phyloP scores from a whole-genome alignment of 2,888 invertebrate genomes.

The Phorcus lineatus region DNA sequence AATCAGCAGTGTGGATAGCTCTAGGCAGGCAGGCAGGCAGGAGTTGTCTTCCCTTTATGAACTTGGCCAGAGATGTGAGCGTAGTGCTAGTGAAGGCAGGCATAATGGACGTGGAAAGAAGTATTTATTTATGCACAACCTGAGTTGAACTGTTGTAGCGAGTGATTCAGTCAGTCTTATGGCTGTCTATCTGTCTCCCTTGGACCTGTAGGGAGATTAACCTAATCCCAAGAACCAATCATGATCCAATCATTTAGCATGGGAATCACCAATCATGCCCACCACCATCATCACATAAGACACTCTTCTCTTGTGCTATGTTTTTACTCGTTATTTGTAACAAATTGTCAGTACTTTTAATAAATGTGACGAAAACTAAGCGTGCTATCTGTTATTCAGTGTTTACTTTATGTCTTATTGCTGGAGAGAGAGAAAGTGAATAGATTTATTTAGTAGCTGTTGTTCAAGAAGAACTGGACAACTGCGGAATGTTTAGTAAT shows the following conservation, averaged over 20 bases:
- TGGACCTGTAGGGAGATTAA: conserved; percentile 10
- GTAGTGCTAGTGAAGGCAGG: conserved; percentile 6
- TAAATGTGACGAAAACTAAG: neutral
- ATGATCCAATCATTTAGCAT: conserved; percentile 13
- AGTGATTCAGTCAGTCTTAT: neutral
- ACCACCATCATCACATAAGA: neutral
- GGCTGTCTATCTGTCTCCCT: conserved; percentile 6
- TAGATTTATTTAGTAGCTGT: too few relatives aligned
- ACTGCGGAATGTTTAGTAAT: too few relatives aligned
- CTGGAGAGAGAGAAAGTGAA: too few relatives aligned
- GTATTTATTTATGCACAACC: conserved; percentile 15
- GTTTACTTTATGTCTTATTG: neutral
- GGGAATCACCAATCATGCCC: neutral
- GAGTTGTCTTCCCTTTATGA: neutral
- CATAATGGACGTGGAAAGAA: neutral
- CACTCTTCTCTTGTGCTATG: conserved; percentile 2
- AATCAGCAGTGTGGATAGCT: neutral
- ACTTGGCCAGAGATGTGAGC: neutral
- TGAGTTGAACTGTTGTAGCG: conserved; percentile 3
- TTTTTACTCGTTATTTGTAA: conserved; percentile 16
- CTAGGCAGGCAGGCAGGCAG: neutral
- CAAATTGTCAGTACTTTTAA: neutral
- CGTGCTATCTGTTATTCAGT: neutral
- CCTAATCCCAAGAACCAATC: neutral
- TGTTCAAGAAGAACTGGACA: too few relatives aligned